phyloP scores from a whole-genome alignment of 2,888 invertebrate genomes.

The Epsilonema sp. region DNA sequence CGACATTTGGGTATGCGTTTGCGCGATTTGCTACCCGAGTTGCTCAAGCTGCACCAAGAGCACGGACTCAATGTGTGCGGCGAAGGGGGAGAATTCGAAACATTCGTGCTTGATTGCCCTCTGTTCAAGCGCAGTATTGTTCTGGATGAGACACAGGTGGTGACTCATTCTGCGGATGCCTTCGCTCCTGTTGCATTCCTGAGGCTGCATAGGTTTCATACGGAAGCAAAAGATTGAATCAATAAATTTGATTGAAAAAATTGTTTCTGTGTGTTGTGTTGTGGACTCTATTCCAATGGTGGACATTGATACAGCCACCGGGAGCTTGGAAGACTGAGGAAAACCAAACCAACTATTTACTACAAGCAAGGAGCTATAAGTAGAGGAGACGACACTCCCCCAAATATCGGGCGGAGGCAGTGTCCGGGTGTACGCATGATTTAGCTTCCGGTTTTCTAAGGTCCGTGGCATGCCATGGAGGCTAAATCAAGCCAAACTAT shows the following conservation, averaged over 20 bases:
- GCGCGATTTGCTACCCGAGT: conserved; percentile 61
- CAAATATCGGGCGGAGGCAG: too few relatives aligned
- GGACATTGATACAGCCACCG: too few relatives aligned
- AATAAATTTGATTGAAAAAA: conserved; percentile 11
- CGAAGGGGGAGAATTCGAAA: conserved; percentile 97
- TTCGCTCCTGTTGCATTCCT: conserved; percentile 86
- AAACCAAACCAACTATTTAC: too few relatives aligned
- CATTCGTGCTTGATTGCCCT: conserved; percentile 89
- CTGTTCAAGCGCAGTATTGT: conserved; percentile 63
- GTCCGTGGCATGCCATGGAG: too few relatives aligned
- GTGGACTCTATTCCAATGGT: too few relatives aligned
- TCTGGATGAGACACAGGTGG: conserved; percentile 54
- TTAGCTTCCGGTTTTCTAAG: too few relatives aligned
- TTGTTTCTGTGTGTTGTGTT: too few relatives aligned
- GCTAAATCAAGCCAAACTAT: too few relatives aligned
- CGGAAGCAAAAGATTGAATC: conserved; percentile 44
- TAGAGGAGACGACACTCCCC: too few relatives aligned
- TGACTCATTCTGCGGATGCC: conserved; percentile 71
- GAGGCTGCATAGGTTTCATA: conserved; percentile 58
- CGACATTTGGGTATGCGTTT: conserved; percentile 63
- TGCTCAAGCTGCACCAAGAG: conserved; percentile 69
- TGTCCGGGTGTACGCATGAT: too few relatives aligned
- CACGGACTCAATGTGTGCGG: conserved; percentile 89
- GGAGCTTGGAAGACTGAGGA: too few relatives aligned
- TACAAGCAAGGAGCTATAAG: too few relatives aligned